phyloP scores from a whole-genome alignment of 2,113 vertebrate genomes.

The Collichthys lucidus region DNA sequence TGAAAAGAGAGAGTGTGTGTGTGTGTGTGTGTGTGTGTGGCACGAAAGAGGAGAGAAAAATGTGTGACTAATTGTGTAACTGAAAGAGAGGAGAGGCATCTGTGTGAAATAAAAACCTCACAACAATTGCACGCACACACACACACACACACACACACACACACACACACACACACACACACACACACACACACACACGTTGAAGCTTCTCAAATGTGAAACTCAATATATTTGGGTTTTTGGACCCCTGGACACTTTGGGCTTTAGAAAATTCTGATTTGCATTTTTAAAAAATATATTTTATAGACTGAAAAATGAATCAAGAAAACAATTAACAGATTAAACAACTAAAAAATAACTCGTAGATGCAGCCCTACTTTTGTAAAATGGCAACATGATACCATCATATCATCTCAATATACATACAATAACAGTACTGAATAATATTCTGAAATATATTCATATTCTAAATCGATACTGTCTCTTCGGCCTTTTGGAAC shows the following conservation, averaged over 20 bases:
- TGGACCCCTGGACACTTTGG: background rate
- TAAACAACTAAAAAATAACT: background rate
- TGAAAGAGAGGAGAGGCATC: conserved; percentile 1
- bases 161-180: background rate
- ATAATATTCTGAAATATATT: background rate
- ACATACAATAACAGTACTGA: background rate
- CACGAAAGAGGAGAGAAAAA: background rate
- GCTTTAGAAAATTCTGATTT: background rate
- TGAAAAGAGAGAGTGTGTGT: background rate
- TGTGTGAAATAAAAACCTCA: background rate
- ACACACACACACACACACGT: background rate
- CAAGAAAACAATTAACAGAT: background rate
- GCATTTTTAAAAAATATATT: background rate
- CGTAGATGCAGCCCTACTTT: background rate
- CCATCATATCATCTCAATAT: background rate
- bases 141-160: background rate
- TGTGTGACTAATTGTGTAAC: background rate
- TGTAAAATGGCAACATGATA: background rate
- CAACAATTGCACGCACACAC: background rate
- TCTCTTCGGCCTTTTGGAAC: background rate
- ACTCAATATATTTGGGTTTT: background rate
- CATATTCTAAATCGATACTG: background rate
- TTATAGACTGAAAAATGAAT: background rate
- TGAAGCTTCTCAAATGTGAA: background rate
- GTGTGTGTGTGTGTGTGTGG: background rate